These are phyloP conservation scores for Limosa lapponica DNA, from an alignment of 2,797 vertebrate genomes.

Conservation along the genomic window DNA sequence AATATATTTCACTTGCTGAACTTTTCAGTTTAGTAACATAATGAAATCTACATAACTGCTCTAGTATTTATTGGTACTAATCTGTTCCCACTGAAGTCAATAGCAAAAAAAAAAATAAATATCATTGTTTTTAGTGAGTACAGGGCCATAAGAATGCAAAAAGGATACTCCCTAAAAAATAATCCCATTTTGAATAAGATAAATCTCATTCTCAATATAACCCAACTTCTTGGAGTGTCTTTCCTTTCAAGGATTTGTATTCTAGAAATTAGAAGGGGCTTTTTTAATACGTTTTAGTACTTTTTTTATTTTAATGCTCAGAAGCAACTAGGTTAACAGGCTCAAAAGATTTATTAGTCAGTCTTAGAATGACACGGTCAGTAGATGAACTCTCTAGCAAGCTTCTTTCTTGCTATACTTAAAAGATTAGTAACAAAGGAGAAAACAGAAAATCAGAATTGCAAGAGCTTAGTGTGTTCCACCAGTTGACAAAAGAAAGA, in stretches of 20 bases:
- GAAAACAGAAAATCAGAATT: conserved; percentile 35
- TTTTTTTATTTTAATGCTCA: not conserved
- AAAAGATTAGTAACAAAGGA: conserved; percentile 32
- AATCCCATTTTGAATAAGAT: not conserved
- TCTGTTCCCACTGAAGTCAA: not conserved
- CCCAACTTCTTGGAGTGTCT: not conserved
- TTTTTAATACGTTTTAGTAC: not conserved
- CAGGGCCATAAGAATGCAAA: not conserved
- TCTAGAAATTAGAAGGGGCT: not conserved
- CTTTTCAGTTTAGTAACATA: not conserved
- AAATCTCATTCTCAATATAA: not conserved
- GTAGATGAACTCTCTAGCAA: conserved; percentile 6
- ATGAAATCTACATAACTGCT: not conserved
- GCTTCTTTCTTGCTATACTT: not conserved
- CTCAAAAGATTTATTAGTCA: conserved; percentile 25
- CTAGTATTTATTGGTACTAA: not conserved
- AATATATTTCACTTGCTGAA: not conserved
- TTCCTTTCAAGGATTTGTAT: not conserved
- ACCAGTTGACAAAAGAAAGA: conserved; percentile 22
- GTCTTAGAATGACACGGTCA: not conserved
- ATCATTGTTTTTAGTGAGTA: not conserved
- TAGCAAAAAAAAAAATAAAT: not conserved
- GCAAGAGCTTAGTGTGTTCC: conserved; percentile 15
- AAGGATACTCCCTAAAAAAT: not conserved
- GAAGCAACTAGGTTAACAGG: not conserved